Base-by-base conservation (phyloP, 2,888 invertebrate species). In the Sisyra terminalis region DNA sequence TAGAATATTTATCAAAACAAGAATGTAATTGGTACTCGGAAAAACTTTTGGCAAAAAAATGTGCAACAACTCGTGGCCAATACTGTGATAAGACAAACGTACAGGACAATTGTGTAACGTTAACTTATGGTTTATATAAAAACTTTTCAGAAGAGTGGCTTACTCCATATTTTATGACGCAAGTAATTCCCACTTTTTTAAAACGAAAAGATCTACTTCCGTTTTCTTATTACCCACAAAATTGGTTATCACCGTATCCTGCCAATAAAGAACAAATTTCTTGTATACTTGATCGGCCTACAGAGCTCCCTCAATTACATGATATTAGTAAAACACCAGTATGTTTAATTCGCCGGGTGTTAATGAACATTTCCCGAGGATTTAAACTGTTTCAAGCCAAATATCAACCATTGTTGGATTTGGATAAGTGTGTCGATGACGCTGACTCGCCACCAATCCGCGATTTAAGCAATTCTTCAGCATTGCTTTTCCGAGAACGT, bases 191-290 rank as follows among this genome's bases (percentile, higher is more conserved):
- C 13, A 29, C 14, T 11, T 16, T 14, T 40, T 30, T 40, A 13
- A 30, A 30, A n/a, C 11, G 31, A n/a, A 40, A 29, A 31, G 31
- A 30, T 15, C 14, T 14, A 8, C n/a, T 30, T 15, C 31, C 31
- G 3, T 40, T 30, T 1, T 30, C 40, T 2, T 40, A 30, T 30
- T 40, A 40, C n/a, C 40, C 40, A 13, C 10, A 14, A 10, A 30
- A 10, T 31, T 40, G 40, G 40, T 13, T 40, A 11, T 30, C 29
- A 3, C 30, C 31, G n/a, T 31, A 11, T 30, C 31, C 16, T 15
- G 5, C 11, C 11, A 10, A 3, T 9, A 15, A 5, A 11, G 38
- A 3, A 5, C 5, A 24, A 3, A 24, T 24, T 24, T 24, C 7
- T 24, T 3, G 5, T 24, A 5, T 24, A 7, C 3, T 5, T 5